Evolutionary conservation across 1,140 invertebrate genomes (phyloP), one percentile per base, ranked within the genome.

Genomic region (Drosophila micromelanica): DNA sequence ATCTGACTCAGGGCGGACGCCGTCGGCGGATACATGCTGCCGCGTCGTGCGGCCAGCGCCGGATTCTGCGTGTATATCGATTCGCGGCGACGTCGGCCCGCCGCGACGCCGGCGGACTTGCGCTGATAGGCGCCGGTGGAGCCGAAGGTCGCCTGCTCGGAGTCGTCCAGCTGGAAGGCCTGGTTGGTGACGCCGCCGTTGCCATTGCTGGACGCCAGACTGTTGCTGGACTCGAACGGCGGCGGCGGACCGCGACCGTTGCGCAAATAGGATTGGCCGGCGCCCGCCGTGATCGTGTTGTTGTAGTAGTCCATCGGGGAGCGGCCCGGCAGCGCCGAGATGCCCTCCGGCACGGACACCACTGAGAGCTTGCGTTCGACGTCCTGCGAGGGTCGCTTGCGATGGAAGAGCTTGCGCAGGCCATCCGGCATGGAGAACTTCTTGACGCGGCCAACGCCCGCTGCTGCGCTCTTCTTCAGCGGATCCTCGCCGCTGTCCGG

Each of bases 251-350:
- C 76, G 9, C 82, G 84, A 0, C 86, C 90, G 40, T 90, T 91
- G 35, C 76, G 68, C 13, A 90, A 37, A 59, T 89, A 85, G 0
- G 73, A 70, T 40, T 80, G 69, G 37, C 76, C 79, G 30, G 65
- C 93, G 71, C 93, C 93, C 0, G 92, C 87, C 0, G 93, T 93
- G 15, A 94, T 90, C 2, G 93, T 93, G 48, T 91, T 85, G 64
- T 77, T 89, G 61, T 91, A 81, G 60, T 79, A 90, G 17, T 91
- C 90, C 17, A 90, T 9, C 7, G 82, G 63, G 0, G 80, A 76
- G 4, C 70, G 54, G 3, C 62, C 38, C n/a, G 82, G 85, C 32
- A 71, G 43, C 0, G 78, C 54, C 3, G 61, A 56, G 5, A 73
- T 67, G n/a, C 85, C 85, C 67, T 91, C 90, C 7, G 90, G 90